Conservation (phyloP, 2,888 invertebrate genomes). For the Cecidostiba fungosa region DNA sequence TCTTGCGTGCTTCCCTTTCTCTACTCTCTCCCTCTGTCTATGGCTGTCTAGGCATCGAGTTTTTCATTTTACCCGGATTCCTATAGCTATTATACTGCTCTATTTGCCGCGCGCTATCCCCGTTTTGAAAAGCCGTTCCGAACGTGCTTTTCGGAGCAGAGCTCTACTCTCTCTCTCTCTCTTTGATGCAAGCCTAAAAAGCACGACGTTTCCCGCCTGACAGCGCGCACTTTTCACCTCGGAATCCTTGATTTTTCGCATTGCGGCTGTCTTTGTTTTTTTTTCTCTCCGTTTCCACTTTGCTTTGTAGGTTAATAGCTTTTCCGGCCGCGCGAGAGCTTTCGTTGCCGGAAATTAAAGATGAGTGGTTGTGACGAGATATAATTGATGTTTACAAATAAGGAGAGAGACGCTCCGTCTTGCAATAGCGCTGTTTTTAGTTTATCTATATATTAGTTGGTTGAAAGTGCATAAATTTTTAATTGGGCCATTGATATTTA, state of each 20-base stretch:
- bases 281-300: background rate
- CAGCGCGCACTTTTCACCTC: background rate
- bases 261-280: background rate
- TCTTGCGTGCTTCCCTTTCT: background rate
- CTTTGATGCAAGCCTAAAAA: background rate
- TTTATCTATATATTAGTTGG: background rate
- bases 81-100: background rate
- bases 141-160: background rate
- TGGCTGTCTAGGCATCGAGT: background rate
- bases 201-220: background rate
- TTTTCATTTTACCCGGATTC: constrained; percentile 16
- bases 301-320: constrained; percentile 47
- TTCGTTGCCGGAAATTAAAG: background rate
- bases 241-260: constrained; percentile 37
- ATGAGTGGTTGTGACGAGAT: background rate
- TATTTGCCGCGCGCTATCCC: background rate
- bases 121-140: background rate
- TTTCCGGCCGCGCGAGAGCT: constrained; percentile 11
- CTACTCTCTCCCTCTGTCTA: background rate
- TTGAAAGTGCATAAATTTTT: background rate
- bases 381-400: constrained; percentile 14
- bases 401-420: background rate
- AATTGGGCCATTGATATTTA: background rate
- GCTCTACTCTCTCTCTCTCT: too few relatives aligned
- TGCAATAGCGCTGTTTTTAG: background rate